A percentile compares a stretch with the other conserved stretches of the same genome.
These are phyloP conservation scores for Triops longicaudatus DNA, from an alignment of 1,140 invertebrate genomes.

Conservation along the genomic window DNA sequence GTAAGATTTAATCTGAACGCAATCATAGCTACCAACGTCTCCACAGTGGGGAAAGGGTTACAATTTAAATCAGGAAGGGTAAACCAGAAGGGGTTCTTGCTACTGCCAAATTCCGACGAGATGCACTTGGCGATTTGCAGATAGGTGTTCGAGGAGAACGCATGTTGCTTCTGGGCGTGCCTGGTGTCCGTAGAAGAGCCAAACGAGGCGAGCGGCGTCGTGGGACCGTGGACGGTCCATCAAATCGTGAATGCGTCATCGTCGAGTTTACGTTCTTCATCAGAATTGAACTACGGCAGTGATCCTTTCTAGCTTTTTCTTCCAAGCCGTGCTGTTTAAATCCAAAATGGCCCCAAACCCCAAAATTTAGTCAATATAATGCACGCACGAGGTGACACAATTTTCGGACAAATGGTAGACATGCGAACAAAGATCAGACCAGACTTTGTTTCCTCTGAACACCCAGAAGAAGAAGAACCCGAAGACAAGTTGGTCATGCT, in stretches of 20 bases:
- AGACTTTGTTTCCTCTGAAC: neutral
- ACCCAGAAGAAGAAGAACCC: neutral
- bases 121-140: neutral
- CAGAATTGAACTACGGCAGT: slow-evolving; percentile 12
- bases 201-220: slow-evolving; percentile 20
- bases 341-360: neutral
- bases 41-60: too few species aligned
- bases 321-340: neutral
- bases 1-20: neutral
- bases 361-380: neutral
- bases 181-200: neutral
- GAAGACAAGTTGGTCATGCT: neutral
- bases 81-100: neutral
- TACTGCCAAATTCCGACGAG: neutral
- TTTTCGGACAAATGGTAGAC: neutral
- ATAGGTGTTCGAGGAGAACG: neutral
- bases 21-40: too few species aligned
- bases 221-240: neutral
- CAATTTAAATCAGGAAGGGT: neutral
- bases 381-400: neutral
- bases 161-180: neutral
- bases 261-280: slow-evolving; percentile 10
- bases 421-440: neutral
- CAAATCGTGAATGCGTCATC: neutral
- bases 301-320: slow-evolving; percentile 17